Base-by-base conservation (phyloP, 2,888 invertebrate genomes). In the Isotomurus palustris region DNA sequence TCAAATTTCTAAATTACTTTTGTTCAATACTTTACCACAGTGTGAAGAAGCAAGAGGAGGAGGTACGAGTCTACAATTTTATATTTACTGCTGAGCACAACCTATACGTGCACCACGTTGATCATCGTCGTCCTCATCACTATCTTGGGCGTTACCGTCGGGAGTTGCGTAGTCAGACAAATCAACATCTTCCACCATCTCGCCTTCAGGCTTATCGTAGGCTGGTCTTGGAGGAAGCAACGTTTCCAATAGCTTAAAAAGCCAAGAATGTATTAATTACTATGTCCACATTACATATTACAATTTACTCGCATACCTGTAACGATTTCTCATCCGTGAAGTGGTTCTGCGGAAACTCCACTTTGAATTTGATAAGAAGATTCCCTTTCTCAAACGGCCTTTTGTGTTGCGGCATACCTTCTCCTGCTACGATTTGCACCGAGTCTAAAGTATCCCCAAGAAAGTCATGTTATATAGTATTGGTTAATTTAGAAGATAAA, bases 371-470 rank as follows among this genome's bases (percentile, higher is more conserved):
- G 55, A 95, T 82, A 73, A 87, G 87, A 49, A 96, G 78, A 75
- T 91, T 87, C 53, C 95, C 95, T 74, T 84, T 86, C 71, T 90
- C 87, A 74, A 87, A 87, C 5, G 91, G 89, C 76, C 87, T 87
- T 74, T 86, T 87, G 72, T 84, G 84, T 35, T 83, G 79, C 1
- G 95, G 95, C 93, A 95, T 95, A 22, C 95, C 95, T 76, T 93
- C 91, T 4, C 86, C 87, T 62, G 79, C 78, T 55, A 95, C 83
- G 62, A 85, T 84, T 75, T 87, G 88, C 2, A 88, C 76, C 54
- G 74, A 72, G 53, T 77, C 79, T 78, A 65, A 35, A 40, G 17
- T 40, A 6, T 6, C 17, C 10, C 6, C 17, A n/a, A n/a, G 6
- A 6, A 12, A 12, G 32, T 12, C 32, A 32, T 10, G 12, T 8